Conservation (phyloP, 2,797 vertebrate genomes). For the Microctenopoma lineatum region DNA sequence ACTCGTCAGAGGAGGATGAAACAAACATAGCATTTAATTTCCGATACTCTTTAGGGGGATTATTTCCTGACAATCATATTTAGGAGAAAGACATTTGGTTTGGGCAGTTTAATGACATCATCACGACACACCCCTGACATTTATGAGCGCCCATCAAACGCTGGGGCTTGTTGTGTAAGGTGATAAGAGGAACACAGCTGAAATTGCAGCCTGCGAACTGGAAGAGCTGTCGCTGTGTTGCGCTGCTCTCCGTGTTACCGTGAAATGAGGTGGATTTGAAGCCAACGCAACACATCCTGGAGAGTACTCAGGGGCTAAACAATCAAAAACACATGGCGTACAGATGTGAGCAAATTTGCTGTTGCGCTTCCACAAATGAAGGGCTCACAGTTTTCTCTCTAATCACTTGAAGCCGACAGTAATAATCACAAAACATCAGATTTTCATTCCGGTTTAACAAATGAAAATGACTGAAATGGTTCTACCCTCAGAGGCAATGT, state of each 20-base stretch:
- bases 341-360: no score
- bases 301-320: neutral
- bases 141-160: conserved; percentile 4
- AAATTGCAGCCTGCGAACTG: conserved; percentile 29
- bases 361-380: no score
- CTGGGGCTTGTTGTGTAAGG: conserved; percentile 44
- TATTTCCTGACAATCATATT: conserved; percentile 45
- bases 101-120: conserved; percentile 30
- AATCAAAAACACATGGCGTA: no score
- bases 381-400: no score
- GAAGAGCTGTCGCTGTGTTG: conserved; percentile 24
- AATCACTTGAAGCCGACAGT: no score
- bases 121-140: conserved; percentile 38
- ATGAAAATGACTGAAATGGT: no score
- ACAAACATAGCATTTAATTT: conserved; percentile 48
- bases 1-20: conserved; percentile 2
- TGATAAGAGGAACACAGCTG: conserved; percentile 29
- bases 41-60: conserved; percentile 29
- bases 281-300: neutral
- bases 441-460: no score
- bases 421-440: no score
- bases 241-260: neutral
- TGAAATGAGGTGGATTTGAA: neutral
- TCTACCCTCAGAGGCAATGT: no score
- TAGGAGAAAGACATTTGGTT: conserved; percentile 18